Base-by-base conservation (phyloP, 2,888 invertebrate species). In the Silvanus unidentatus region DNA sequence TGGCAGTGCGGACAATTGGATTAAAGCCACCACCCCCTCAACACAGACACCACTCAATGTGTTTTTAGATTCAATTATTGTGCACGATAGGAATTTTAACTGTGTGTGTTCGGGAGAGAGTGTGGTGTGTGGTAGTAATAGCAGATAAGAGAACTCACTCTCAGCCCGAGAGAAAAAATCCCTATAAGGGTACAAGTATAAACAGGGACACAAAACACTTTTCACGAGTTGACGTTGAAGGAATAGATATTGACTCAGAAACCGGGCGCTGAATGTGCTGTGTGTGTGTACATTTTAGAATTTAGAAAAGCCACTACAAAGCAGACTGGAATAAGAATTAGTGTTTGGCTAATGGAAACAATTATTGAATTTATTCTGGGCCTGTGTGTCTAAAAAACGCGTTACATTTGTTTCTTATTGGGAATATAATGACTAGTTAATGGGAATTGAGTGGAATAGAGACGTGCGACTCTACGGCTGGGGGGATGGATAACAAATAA, bases 11-110 rank as follows among this genome's bases (percentile, higher is more conserved):
- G 49, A 64, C 65, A 63, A 65, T 66, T 64, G 65, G 63, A 65
- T 66, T 66, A 65, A 60, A 61, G 58, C 58, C 45, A 9, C 52
- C 59, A 45, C 42, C 46, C 43, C 47, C 44, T 40, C 46, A 39
- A 48, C 37, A 22, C 22, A 22, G 22, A 22, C 22, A 22, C 22
- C 50, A 59, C 58, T 58, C 62, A 63, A 63, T 63, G 63, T 64
- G 63, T 64, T 64, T 63, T 64, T 63, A 58, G 60, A 64, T 64
- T 64, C 63, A 63, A 64, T 64, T 64, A 63, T 53, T 11, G 37
- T 11, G 37, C 58, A 53, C 62, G 59, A 56, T 57, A 55, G 59
- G 60, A 62, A 63, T 63, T 62, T 62, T 60, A 63, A 63, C 58
- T 56, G 58, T 12, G 22, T 22, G 3, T 22, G n/a, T 22, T 22